Percentiles rank a stretch among this genome's conserved stretches.
phyloP scores from a whole-genome alignment of 2,888 invertebrate species.

The Entomobrya proxima region DNA sequence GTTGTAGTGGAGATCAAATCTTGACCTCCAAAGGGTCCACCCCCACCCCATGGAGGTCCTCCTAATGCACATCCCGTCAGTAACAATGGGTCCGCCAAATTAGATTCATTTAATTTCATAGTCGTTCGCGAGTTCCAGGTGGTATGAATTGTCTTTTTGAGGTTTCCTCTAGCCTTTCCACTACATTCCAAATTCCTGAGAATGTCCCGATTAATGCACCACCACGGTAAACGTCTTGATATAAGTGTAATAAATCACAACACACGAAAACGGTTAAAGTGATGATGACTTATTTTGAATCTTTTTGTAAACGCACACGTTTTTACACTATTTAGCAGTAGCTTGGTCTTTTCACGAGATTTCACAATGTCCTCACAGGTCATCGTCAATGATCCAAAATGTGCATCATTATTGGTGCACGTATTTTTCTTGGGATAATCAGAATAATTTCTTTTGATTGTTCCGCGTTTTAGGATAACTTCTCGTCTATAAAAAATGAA shows the following conservation, averaged over 20 bases:
- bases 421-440: not conserved
- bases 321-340: constrained; percentile 52
- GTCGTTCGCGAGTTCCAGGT: constrained; percentile 58
- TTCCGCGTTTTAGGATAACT: not conserved
- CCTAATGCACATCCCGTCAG: constrained; percentile 71
- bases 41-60: constrained; percentile 71
- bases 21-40: constrained; percentile 71
- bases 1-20: constrained; percentile 73
- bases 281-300: constrained; percentile 38
- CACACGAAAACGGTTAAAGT: not conserved
- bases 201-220: not conserved
- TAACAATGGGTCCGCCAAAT: constrained; percentile 72
- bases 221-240: not conserved
- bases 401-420: constrained; percentile 54
- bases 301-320: constrained; percentile 57
- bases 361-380: constrained; percentile 60
- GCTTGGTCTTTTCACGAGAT: constrained; percentile 64
- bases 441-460: not conserved
- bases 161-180: constrained; percentile 7
- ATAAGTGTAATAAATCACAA: not conserved
- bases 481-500: no score
- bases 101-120: constrained; percentile 74
- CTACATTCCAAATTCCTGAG: constrained; percentile 49
- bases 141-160: constrained; percentile 43
- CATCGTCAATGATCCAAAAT: constrained; percentile 54